Base-by-base conservation (phyloP, 2,797 vertebrate species). In the Rhodeus uyekii region DNA sequence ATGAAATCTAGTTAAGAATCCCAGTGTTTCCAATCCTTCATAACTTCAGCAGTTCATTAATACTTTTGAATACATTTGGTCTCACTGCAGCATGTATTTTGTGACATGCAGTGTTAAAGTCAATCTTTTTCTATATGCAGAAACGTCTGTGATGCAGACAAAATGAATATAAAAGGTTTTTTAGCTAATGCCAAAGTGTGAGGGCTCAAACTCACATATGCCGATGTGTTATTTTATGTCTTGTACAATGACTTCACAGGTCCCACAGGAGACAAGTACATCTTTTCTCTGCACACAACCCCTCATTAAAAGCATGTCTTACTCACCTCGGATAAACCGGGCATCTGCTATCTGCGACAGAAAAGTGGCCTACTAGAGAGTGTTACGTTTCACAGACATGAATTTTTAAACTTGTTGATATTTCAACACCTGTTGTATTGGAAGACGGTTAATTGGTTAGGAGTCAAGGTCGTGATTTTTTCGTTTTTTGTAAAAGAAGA, bases 391-490 rank as follows among this genome's bases (percentile, higher is more conserved):
- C 9, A 8, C 14, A 13, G 38, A 72, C 42, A 44, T 72, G 22
- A 19, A 24, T 72, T 72, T 80, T 72, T 72, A 14, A 55, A 42
- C 48, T 78, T 65, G 61, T 50, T 78, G 76, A 78, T 67, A 68
- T 78, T 68, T 69, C 24, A 72, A 8, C 29, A 63, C 55, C 39
- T 72, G 50, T 46, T 71, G 53, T 46, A 36, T 71, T 71, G 14
- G 38, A 72, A 32, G 3, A 61, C 10, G 18, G 65, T 38, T 80
- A 36, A 72, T 48, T 71, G 78, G 38, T 80, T 44, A 18, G 22
- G 19, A 67, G 48, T 93, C 92, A 92, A 92, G 93, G 90, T 93
- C 92, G 93, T 94, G 92, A 95, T 94, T 94, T 94, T 94, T 95
- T n/a, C n/a, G n/a, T n/a, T n/a, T 94, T 95, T 22, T 39, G 4